A percentile compares a stretch with the other conserved stretches of the same genome.
phyloP scores from a whole-genome alignment of 2,888 invertebrate species.

The Drosophila prostipennis region DNA sequence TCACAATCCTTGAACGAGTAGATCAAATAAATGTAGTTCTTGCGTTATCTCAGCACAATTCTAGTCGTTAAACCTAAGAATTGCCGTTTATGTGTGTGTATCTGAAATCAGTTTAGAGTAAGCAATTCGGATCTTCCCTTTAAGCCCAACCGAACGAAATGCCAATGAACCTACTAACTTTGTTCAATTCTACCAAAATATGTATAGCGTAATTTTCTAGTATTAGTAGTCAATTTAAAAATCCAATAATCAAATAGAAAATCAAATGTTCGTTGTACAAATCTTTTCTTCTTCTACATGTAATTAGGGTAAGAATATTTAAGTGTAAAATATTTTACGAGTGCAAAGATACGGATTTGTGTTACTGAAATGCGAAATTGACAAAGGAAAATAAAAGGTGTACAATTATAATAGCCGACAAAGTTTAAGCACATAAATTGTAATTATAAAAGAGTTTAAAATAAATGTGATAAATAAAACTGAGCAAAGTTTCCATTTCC shows the following conservation, averaged over 20 bases:
- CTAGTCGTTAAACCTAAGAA: constrained; percentile 57
- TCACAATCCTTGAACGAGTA: constrained; percentile 18
- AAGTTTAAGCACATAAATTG: constrained; percentile 47
- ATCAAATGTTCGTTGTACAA: constrained; percentile 58
- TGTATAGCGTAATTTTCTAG: constrained; percentile 34
- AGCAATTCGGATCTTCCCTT: constrained; percentile 25
- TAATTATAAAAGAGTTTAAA: constrained; percentile 57
- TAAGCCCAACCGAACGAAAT: constrained; percentile 22
- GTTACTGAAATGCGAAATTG: constrained; percentile 41
- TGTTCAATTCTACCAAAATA: constrained; percentile 30
- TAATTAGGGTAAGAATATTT: constrained; percentile 25
- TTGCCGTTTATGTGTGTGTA: constrained; percentile 17
- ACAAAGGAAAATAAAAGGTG: constrained; percentile 21
- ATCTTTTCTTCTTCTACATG: constrained; percentile 42
- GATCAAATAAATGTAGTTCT: constrained; percentile 30
- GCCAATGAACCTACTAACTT: constrained; percentile 34
- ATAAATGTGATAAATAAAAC: constrained; percentile 71
- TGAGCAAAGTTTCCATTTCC: too few relatives aligned
- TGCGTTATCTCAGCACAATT: constrained; percentile 62
- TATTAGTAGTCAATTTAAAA: constrained; percentile 40
- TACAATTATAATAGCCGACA: constrained; percentile 43
- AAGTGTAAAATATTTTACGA: constrained; percentile 47
- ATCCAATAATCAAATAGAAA: constrained; percentile 30
- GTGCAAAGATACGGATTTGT: constrained; percentile 48
- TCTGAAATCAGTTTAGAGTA: constrained; percentile 22